A percentile compares a stretch with the other conserved stretches of the same genome.
phyloP scores from a whole-genome alignment of 2,797 vertebrate species.

The Tragelaphus eurycerus region DNA sequence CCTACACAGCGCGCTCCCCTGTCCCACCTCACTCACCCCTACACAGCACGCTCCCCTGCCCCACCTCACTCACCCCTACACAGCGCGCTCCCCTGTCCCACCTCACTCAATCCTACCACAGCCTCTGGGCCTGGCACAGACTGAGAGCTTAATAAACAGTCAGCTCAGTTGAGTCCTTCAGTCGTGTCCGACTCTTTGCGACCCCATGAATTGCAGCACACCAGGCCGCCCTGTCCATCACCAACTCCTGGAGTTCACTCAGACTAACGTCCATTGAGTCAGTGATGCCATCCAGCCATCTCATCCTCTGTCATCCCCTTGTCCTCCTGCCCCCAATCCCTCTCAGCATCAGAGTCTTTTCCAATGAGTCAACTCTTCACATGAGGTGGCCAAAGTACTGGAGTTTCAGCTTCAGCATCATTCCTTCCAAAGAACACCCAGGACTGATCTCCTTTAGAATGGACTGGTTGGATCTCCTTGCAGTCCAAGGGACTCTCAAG shows the following conservation, averaged over 20 bases:
- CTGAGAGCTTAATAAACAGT: not conserved
- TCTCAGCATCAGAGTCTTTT: not conserved
- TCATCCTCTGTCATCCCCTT: not conserved
- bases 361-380: not conserved
- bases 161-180: not conserved
- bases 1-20: no score
- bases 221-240: not conserved
- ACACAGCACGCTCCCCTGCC: not conserved
- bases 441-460: no score
- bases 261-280: not conserved
- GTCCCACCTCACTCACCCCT: no score
- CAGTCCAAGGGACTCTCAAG: not conserved
- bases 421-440: no score
- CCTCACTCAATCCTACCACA: accelerated
- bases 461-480: not conserved
- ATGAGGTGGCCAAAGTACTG: not conserved
- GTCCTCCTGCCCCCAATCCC: not conserved
- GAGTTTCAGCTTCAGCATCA: not conserved
- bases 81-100: not conserved
- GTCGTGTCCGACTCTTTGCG: not conserved
- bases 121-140: accelerated
- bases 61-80: no score
- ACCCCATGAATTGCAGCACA: not conserved
- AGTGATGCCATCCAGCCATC: not conserved
- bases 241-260: not conserved